Percentiles rank a stretch among this genome's conserved stretches.
Evolutionary conservation across 2,888 invertebrate species (phyloP).

Genomic region (Apodemia duryi): DNA sequence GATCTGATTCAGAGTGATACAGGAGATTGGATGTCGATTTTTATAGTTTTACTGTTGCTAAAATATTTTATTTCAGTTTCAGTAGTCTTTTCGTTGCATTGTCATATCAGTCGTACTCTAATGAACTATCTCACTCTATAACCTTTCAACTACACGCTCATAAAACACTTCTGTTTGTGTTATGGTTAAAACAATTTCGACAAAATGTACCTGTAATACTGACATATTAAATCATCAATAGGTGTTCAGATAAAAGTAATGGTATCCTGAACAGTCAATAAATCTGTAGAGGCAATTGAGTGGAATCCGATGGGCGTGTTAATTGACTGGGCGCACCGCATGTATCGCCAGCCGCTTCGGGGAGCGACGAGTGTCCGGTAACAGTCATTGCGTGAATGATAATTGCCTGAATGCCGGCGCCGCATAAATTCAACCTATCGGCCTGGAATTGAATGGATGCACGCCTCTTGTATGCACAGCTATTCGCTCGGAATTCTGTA

Average conservation of each 20-base stretch:
- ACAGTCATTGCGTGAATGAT: constrained; percentile 68
- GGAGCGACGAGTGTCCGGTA: constrained; percentile 55
- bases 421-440: constrained; percentile 60
- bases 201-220: neutral
- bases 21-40: no score
- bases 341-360: constrained; percentile 36
- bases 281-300: constrained; percentile 62
- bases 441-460: constrained; percentile 56
- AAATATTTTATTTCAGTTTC: no score
- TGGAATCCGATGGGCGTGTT: constrained; percentile 69
- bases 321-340: constrained; percentile 58
- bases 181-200: neutral
- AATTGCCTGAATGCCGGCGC: constrained; percentile 57
- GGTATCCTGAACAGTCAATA: constrained; percentile 44
- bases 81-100: no score
- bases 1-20: no score
- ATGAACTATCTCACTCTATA: no score
- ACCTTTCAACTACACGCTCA: no score
- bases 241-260: constrained; percentile 9
- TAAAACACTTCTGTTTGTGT: neutral
- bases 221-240: neutral
- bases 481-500: constrained; percentile 26
- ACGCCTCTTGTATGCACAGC: constrained; percentile 41
- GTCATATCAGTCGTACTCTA: no score
- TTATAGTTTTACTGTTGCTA: no score